Evolutionary conservation across 2,797 vertebrate genomes (phyloP).

Genomic region (Harpagifer antarcticus): DNA sequence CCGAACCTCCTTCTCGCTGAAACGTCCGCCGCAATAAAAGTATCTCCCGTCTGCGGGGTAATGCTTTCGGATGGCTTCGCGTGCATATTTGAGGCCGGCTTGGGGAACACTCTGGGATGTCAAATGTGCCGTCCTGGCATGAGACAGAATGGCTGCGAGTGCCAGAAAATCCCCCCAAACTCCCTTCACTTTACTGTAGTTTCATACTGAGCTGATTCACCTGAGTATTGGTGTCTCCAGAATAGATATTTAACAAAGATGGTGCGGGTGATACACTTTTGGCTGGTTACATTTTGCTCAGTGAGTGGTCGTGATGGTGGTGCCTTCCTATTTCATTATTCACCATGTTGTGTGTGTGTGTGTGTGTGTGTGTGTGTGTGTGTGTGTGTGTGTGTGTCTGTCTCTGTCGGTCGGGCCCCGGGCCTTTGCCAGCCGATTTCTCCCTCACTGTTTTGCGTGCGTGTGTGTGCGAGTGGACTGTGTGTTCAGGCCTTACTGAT

Average conservation of each 20-base stretch:
- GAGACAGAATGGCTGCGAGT: conserved; percentile 56
- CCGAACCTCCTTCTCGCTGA: conserved; percentile 63
- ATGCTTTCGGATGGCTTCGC: conserved; percentile 79
- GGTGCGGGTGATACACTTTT: conserved; percentile 26
- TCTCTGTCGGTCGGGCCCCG: conserved; percentile 49
- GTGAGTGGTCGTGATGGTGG: conserved; percentile 39
- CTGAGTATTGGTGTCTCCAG: conserved; percentile 45
- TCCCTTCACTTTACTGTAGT: conserved; percentile 25
- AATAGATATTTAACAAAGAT: conserved; percentile 50
- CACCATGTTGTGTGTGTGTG: conserved; percentile 36
- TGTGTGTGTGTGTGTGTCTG: conserved; percentile 31
- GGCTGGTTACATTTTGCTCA: conserved; percentile 43
- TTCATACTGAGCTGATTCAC: conserved; percentile 50
- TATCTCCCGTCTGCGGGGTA: conserved; percentile 67
- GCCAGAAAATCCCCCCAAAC: conserved; percentile 23
- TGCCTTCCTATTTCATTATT: conserved; percentile 62
- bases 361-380: conserved; percentile 44
- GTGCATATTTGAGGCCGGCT: conserved; percentile 71
- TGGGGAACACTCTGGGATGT: conserved; percentile 70
- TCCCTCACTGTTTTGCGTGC: conserved; percentile 69
- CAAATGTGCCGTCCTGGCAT: conserved; percentile 63
- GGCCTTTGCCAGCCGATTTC: conserved; percentile 80
- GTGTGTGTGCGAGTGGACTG: conserved; percentile 52
- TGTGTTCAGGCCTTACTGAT: conserved; percentile 73
- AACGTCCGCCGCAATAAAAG: conserved; percentile 69